Percentiles rank a stretch among this genome's conserved stretches.
phyloP scores from a whole-genome alignment of 92 coral and sea anemone genomes.

The Zoanthus solanderi region DNA sequence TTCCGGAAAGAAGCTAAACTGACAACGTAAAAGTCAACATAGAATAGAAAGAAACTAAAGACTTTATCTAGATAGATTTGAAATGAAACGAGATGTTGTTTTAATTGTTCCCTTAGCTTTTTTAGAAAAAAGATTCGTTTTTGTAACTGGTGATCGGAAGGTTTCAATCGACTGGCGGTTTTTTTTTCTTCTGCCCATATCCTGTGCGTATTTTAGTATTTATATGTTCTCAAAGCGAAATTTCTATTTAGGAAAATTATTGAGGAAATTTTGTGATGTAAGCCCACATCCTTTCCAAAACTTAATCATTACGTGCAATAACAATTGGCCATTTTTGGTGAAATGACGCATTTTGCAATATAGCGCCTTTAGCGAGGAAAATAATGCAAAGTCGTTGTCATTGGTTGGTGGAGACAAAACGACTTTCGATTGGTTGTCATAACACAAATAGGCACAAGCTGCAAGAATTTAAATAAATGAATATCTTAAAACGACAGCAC shows the following conservation, averaged over 20 bases:
- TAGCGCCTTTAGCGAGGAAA: conserved; percentile 28
- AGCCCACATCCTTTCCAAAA: background rate
- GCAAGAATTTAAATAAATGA: conserved; percentile 63
- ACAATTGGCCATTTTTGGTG: conserved; percentile 1
- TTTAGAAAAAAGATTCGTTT: background rate
- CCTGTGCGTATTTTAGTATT: conserved; percentile 6
- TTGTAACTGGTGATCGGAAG: background rate
- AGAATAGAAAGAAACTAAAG: too few relatives aligned
- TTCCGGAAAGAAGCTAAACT: too few relatives aligned
- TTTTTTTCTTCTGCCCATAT: background rate
- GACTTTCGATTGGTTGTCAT: conserved; percentile 56
- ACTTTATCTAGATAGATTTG: background rate
- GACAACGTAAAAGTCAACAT: too few relatives aligned
- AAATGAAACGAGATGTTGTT: background rate
- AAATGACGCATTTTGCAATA: conserved; percentile 38
- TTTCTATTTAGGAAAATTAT: background rate
- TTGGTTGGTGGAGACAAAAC: conserved; percentile 48
- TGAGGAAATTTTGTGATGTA: background rate
- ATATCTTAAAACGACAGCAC: conserved; percentile 39
- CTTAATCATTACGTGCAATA: background rate
- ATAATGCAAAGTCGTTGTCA: background rate
- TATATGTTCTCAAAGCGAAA: background rate
- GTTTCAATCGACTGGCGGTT: background rate
- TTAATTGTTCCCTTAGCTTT: background rate
- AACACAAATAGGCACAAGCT: conserved; percentile 52